Evolutionary conservation across 1,140 invertebrate genomes (phyloP).

Genomic region (Aricia agestis): DNA sequence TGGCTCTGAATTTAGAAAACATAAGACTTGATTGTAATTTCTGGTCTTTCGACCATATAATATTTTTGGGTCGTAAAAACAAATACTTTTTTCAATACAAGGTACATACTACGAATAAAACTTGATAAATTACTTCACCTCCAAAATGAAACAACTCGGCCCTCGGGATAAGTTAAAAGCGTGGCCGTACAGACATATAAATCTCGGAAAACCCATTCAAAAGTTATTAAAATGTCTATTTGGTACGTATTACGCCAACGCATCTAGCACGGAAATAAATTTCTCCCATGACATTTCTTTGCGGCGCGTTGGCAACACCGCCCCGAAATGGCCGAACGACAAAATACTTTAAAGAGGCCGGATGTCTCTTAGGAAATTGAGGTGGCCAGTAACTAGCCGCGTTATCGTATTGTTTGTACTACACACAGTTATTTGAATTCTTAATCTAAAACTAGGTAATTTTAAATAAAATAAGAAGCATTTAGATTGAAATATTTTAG

Average conservation of each 20-base stretch:
- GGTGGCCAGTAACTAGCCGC: neutral
- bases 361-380: slow-evolving; percentile 19
- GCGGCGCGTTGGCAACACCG: slow-evolving; percentile 28
- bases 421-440: neutral
- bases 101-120: neutral
- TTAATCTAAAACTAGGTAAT: neutral
- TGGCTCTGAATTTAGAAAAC: too few relatives aligned
- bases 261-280: slow-evolving; percentile 26
- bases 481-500: too few relatives aligned
- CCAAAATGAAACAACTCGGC: neutral
- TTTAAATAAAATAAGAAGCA: too few relatives aligned
- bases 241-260: slow-evolving; percentile 27
- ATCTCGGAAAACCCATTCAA: slow-evolving; percentile 23
- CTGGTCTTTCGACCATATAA: too few relatives aligned
- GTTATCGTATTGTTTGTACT: neutral
- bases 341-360: slow-evolving; percentile 17
- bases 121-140: neutral
- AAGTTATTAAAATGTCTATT: slow-evolving; percentile 21
- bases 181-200: slow-evolving; percentile 20
- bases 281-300: slow-evolving; percentile 30
- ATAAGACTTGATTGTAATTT: too few relatives aligned
- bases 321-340: slow-evolving; percentile 16
- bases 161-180: neutral
- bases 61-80: too few relatives aligned
- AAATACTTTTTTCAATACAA: too few relatives aligned